Conservation (phyloP, 2,797 vertebrate genomes). For the Anguilla pacifica region DNA sequence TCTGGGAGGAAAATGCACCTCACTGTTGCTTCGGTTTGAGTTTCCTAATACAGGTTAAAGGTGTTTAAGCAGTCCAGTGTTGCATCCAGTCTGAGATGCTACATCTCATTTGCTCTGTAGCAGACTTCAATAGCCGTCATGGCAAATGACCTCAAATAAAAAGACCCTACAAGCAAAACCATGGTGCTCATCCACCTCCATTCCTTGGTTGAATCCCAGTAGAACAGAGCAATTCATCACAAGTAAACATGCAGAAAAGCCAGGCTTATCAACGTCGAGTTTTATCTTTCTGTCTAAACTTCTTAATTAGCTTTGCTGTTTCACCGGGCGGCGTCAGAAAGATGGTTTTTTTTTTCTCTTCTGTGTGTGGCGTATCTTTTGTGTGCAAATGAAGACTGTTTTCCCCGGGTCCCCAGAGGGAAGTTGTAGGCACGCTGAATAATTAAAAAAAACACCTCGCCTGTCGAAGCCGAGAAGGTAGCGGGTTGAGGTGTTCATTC, state of each 20-base stretch:
- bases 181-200: not conserved
- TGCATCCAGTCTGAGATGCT: not conserved
- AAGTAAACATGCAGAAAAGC: not conserved
- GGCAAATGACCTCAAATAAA: not conserved
- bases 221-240: not conserved
- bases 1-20: not conserved
- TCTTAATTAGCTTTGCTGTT: constrained; percentile 8
- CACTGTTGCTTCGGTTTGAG: not conserved
- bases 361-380: not conserved
- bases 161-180: not conserved
- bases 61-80: not conserved
- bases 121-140: not conserved
- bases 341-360: not conserved
- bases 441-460: constrained; percentile 6
- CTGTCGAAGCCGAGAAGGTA: constrained; percentile 9
- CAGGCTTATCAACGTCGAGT: not conserved
- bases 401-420: not conserved
- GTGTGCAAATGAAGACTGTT: constrained; percentile 20
- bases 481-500: not conserved
- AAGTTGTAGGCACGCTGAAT: constrained; percentile 16
- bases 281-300: constrained; percentile 7
- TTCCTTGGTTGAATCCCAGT: constrained; percentile 6
- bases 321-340: not conserved
- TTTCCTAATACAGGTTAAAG: not conserved
- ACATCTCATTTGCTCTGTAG: not conserved